Evolutionary conservation across 1,140 invertebrate genomes (phyloP).

Genomic region (Danaus plexippus): DNA sequence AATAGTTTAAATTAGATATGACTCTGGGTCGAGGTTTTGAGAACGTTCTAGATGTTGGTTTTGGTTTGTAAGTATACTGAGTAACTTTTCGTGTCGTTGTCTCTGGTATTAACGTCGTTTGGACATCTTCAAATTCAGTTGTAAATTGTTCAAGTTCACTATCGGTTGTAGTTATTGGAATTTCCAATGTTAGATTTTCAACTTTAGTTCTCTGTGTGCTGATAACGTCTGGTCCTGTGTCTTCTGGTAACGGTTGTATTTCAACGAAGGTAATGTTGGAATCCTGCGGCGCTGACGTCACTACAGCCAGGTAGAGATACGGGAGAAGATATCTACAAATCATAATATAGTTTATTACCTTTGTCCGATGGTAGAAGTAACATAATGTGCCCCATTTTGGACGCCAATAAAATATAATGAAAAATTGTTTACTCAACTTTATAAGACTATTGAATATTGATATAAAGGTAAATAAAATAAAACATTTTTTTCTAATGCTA

Average conservation of each 20-base stretch:
- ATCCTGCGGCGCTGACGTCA: slow-evolving; percentile 33
- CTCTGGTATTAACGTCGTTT: slow-evolving; percentile 16
- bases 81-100: slow-evolving; percentile 1
- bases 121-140: slow-evolving; percentile 21
- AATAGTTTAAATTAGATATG: no score
- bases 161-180: slow-evolving; percentile 10
- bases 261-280: slow-evolving; percentile 43
- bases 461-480: no score
- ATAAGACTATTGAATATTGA: no score
- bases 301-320: slow-evolving; percentile 18
- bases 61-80: slow-evolving; percentile 8
- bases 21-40: no score
- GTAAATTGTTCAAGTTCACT: slow-evolving; percentile 21
- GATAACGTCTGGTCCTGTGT: slow-evolving; percentile 1
- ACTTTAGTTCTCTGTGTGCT: slow-evolving; percentile 28
- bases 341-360: no score
- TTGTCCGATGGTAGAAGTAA: no score
- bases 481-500: no score
- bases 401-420: no score
- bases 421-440: no score
- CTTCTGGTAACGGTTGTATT: slow-evolving; percentile 22
- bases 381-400: no score
- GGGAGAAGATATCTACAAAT: no score
- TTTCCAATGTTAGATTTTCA: slow-evolving; percentile 33
- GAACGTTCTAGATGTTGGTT: slow-evolving; percentile 21